These are phyloP conservation scores for Agriopis marginaria DNA, from an alignment of 2,888 invertebrate genomes.

Conservation along the genomic window DNA sequence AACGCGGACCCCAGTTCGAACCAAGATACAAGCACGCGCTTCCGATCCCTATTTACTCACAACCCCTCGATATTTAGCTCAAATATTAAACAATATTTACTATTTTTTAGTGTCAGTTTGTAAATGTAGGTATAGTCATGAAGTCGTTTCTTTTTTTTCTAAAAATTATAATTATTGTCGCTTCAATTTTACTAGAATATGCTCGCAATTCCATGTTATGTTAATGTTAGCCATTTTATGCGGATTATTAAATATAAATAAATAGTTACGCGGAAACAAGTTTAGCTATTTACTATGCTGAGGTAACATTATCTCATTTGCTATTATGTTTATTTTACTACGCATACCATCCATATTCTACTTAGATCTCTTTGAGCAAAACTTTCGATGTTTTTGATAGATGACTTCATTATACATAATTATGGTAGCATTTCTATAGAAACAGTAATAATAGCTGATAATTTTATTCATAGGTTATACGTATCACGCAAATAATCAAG, in stretches of 20 bases:
- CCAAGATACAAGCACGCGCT: too few relatives aligned
- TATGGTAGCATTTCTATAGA: not conserved
- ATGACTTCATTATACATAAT: slow-evolving; percentile 10
- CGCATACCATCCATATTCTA: not conserved
- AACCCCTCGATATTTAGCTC: too few relatives aligned
- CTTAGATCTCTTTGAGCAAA: slow-evolving; percentile 15
- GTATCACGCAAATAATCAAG: slow-evolving; percentile 7
- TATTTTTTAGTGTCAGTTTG: too few relatives aligned
- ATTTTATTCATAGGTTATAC: slow-evolving; percentile 18
- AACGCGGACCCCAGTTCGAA: too few relatives aligned
- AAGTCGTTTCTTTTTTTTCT: too few relatives aligned
- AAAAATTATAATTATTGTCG: too few relatives aligned
- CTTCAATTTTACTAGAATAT: too few relatives aligned
- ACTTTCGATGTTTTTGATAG: slow-evolving; percentile 22
- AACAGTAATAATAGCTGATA: not conserved
- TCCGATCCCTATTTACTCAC: too few relatives aligned
- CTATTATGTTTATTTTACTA: not conserved
- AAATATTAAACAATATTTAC: too few relatives aligned
- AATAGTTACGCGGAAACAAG: not conserved
- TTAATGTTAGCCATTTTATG: slow-evolving; percentile 6
- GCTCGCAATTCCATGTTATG: slow-evolving; percentile 8
- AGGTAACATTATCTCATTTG: not conserved
- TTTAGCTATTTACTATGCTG: slow-evolving; percentile 3
- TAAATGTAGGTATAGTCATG: too few relatives aligned
- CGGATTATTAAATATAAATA: not conserved